Evolutionary conservation across 2,113 vertebrate genomes (phyloP), one percentile per base, ranked within the genome.

Genomic region (Paramormyrops kingsleyae): DNA sequence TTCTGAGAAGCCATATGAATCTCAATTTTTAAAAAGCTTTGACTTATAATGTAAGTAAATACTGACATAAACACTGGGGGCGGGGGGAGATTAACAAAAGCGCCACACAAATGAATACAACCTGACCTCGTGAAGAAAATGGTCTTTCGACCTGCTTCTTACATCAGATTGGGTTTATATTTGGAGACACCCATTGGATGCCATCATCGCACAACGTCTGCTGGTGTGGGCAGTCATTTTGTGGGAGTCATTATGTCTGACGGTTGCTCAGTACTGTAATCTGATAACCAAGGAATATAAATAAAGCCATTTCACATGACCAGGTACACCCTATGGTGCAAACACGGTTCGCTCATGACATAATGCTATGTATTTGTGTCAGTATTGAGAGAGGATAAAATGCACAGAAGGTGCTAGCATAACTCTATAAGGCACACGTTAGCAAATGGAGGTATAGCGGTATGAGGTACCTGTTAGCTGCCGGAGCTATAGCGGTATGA

Each of bases 401-500:
- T 56, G 19, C 17, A 19, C 52, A 53, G 52, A 53, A 53, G 17
- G 17, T 56, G 62, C 62, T 31, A 66, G 62, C 3, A 27, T 31
- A 27, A 66, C 10, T 10, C n/a, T 27, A 27, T 27, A 27, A 66
- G 62, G 62, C 62, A 66, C 62, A 66, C 10, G 1, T 66, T 27
- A 66, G 62, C 24, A 27, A 12, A 27, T 66, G 24, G 59, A 12
- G 59, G 2, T 27, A 27, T 27, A 66, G 2, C 9, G 0, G 2
- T 66, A n/a, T 66, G 9, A 66, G n/a, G 59, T 3, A 0, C 24
- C 59, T 4, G 1, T 66, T 66, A 27, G n/a, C 59, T 27, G 59
- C 9, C 1, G 3, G 59, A n/a, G 3, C 0, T 27, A 27, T 66
- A 66, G n/a, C 0, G 0, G 59, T 66, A 4, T 27, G 3, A 66